These are phyloP conservation scores for Chrysolina oricalcia DNA, from an alignment of 2,888 invertebrate genomes.

Conservation along the genomic window DNA sequence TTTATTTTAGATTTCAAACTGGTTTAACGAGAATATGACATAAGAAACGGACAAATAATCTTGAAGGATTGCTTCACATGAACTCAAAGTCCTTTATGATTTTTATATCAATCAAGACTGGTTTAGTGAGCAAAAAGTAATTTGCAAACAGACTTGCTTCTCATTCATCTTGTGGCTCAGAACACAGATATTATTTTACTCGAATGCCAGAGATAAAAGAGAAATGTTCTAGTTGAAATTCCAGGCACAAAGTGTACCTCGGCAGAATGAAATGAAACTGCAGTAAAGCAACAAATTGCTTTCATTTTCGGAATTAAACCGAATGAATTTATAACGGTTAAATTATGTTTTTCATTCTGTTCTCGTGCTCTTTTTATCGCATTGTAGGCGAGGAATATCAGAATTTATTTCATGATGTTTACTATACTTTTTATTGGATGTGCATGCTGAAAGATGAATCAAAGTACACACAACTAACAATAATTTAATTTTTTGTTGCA, in stretches of 20 bases:
- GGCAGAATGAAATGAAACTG: neutral
- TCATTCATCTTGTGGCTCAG: neutral
- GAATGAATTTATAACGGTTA: neutral
- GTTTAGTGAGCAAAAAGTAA: neutral
- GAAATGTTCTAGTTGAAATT: conserved; percentile 2
- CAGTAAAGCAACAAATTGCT: neutral
- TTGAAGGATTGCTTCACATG: too few relatives aligned
- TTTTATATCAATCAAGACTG: too few relatives aligned
- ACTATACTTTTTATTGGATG: neutral
- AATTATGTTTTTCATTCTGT: neutral
- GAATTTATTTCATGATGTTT: neutral
- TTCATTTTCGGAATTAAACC: neutral
- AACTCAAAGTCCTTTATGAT: too few relatives aligned
- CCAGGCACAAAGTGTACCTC: neutral
- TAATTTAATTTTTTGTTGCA: conserved; percentile 42
- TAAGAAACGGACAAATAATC: too few relatives aligned
- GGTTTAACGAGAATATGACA: too few relatives aligned
- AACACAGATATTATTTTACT: neutral
- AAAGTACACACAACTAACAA: neutral
- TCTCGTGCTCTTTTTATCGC: neutral
- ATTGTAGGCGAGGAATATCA: neutral
- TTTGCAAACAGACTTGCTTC: neutral
- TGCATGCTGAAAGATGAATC: neutral
- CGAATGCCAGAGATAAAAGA: neutral
- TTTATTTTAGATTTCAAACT: too few relatives aligned